A percentile compares a stretch with the other conserved stretches of the same genome.
phyloP scores from a whole-genome alignment of 2,113 vertebrate species.

The Ramphastos sulfuratus region DNA sequence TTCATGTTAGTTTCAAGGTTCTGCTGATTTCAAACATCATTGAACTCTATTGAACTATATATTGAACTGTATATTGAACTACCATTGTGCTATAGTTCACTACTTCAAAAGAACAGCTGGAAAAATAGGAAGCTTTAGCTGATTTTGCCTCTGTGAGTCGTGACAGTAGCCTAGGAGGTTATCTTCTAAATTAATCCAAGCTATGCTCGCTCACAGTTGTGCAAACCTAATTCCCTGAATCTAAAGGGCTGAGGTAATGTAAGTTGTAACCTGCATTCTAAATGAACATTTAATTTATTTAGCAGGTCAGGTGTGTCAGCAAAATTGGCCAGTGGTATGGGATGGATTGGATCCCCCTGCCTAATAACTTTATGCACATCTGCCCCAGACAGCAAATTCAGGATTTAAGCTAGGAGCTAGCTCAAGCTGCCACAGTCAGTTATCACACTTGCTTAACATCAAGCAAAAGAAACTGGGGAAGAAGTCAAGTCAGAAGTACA shows the following conservation, averaged over 20 bases:
- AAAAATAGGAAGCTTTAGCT: background rate
- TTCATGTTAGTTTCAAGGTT: background rate
- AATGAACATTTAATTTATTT: conserved; percentile 4
- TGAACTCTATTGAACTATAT: background rate
- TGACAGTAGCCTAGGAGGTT: background rate
- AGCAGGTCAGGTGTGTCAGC: background rate
- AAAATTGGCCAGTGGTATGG: background rate
- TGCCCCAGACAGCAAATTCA: background rate
- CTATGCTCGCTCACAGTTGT: background rate
- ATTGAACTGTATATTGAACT: background rate
- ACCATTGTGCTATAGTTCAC: background rate
- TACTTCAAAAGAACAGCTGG: background rate
- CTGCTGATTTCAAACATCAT: background rate
- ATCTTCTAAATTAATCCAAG: background rate
- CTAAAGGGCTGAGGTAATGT: background rate
- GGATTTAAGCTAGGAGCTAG: too few relatives aligned
- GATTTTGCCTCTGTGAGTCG: background rate
- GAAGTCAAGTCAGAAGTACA: background rate
- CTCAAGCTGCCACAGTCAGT: too few relatives aligned
- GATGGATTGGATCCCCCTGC: too few relatives aligned
- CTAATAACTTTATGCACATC: background rate
- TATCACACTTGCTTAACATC: background rate
- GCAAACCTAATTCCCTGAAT: background rate
- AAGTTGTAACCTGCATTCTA: background rate
- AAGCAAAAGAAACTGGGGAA: background rate